A percentile compares a stretch with the other conserved stretches of the same genome.
These are phyloP conservation scores for Andinoacara biseriatus DNA, from an alignment of 2,113 vertebrate genomes.

Conservation along the genomic window DNA sequence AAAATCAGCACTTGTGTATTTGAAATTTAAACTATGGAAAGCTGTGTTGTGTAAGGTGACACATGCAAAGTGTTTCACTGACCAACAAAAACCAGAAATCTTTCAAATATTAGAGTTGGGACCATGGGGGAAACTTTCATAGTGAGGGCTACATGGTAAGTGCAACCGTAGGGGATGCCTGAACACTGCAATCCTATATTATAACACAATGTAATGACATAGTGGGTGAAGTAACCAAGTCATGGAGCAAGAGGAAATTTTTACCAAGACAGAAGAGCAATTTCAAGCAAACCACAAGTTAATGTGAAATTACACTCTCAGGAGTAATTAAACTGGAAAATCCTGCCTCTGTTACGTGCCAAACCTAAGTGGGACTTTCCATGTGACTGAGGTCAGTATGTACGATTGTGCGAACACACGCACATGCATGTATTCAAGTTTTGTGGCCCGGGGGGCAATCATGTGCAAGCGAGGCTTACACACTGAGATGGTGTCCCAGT, in stretches of 20 bases:
- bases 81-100: neutral
- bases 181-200: slow-evolving; percentile 19
- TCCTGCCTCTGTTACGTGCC: slow-evolving; percentile 20
- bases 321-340: slow-evolving; percentile 64
- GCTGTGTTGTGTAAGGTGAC: neutral
- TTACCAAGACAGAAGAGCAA: slow-evolving; percentile 56
- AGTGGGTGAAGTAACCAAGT: slow-evolving; percentile 13
- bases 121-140: neutral
- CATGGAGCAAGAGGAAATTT: slow-evolving; percentile 38
- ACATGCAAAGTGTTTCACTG: neutral
- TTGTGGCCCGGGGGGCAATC: slow-evolving; percentile 37
- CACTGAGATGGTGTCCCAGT: slow-evolving; percentile 61
- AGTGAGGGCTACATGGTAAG: neutral
- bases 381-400: slow-evolving; percentile 47
- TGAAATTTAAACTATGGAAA: neutral
- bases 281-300: slow-evolving; percentile 53
- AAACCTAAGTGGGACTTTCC: slow-evolving; percentile 64
- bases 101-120: neutral
- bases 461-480: slow-evolving; percentile 43
- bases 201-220: slow-evolving; percentile 27
- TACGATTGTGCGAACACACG: neutral
- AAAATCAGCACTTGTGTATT: neutral
- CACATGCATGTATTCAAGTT: slow-evolving; percentile 45
- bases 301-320: slow-evolving; percentile 62
- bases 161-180: neutral